Conservation (phyloP, 2,797 vertebrate genomes). For the Brotula barbata region DNA sequence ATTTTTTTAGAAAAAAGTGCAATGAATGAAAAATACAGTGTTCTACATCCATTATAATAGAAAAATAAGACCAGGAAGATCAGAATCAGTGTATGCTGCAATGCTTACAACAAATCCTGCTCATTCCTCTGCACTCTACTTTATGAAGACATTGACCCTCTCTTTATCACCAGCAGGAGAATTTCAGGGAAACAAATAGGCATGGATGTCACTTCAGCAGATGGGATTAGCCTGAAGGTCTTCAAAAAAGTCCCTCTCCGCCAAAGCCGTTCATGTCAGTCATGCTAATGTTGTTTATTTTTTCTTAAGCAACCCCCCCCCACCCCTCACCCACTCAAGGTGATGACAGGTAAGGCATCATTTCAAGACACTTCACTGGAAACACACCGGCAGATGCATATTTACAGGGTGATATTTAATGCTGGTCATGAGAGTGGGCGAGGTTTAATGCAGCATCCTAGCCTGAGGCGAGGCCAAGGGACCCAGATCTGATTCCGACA, state of each 20-base stretch:
- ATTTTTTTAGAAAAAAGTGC: background rate
- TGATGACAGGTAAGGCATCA: conserved; percentile 36
- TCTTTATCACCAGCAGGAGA: conserved; percentile 59
- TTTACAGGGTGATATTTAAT: conserved; percentile 57
- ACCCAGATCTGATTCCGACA: conserved; percentile 42
- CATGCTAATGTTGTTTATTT: conserved; percentile 63
- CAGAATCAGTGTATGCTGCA: conserved; percentile 40
- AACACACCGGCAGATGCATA: conserved; percentile 46
- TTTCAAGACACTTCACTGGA: conserved; percentile 31
- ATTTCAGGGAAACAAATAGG: conserved; percentile 73
- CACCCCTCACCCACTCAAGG: conserved; percentile 20
- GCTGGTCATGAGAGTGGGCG: conserved; percentile 33
- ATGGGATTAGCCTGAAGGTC: conserved; percentile 76
- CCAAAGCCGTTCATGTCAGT: conserved; percentile 64
- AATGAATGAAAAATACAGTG: background rate
- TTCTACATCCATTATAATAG: background rate
- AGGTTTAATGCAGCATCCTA: conserved; percentile 57
- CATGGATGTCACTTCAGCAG: conserved; percentile 62
- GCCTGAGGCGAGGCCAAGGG: conserved; percentile 62
- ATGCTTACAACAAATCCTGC: conserved; percentile 42
- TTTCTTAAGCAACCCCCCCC: conserved; percentile 8
- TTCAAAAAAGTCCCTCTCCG: conserved; percentile 73
- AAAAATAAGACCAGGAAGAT: conserved; percentile 28
- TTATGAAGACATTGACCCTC: conserved; percentile 64
- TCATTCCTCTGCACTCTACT: conserved; percentile 44